Conservation (phyloP, 2,888 invertebrate species). For the Pardosa pseudoannulata region DNA sequence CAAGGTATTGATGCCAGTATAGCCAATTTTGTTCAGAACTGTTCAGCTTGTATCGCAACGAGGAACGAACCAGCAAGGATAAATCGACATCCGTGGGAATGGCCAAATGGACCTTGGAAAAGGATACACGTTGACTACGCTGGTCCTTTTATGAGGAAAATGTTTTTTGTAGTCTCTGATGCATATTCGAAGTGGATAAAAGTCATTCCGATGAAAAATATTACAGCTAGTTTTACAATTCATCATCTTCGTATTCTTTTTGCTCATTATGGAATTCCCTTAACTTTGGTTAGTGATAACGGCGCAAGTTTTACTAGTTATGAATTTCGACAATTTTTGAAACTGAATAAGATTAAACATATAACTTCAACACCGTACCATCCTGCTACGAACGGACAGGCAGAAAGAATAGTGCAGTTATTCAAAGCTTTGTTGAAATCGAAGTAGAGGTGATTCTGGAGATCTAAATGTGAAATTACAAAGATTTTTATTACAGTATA, state of each 20-base stretch:
- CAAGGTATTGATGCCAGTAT: slow-evolving; percentile 51
- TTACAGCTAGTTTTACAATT: slow-evolving; percentile 36
- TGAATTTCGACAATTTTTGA: slow-evolving; percentile 37
- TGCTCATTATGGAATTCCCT: slow-evolving; percentile 51
- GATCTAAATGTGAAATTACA: slow-evolving; percentile 51
- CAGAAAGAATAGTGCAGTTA: slow-evolving; percentile 74
- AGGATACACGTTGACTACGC: slow-evolving; percentile 49
- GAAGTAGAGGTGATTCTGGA: slow-evolving; percentile 45
- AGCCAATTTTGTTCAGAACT: slow-evolving; percentile 49
- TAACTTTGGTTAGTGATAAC: slow-evolving; percentile 53
- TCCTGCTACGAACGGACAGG: slow-evolving; percentile 75
- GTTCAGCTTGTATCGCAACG: slow-evolving; percentile 34
- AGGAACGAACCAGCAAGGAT: slow-evolving; percentile 42
- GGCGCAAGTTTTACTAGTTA: slow-evolving; percentile 45
- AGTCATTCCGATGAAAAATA: slow-evolving; percentile 32
- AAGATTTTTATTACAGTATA: slow-evolving; percentile 53
- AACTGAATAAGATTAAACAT: slow-evolving; percentile 72
- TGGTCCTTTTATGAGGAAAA: slow-evolving; percentile 44
- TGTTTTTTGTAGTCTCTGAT: slow-evolving; percentile 40
- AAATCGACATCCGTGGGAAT: slow-evolving; percentile 45
- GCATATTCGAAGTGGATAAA: slow-evolving; percentile 50
- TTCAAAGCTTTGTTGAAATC: slow-evolving; percentile 49
- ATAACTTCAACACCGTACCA: slow-evolving; percentile 73
- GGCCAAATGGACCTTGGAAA: slow-evolving; percentile 41
- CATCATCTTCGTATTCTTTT: slow-evolving; percentile 38